Evolutionary conservation across 2,888 invertebrate species (phyloP), one percentile per base, ranked within the genome.

Genomic region (Anthophora plumipes): DNA sequence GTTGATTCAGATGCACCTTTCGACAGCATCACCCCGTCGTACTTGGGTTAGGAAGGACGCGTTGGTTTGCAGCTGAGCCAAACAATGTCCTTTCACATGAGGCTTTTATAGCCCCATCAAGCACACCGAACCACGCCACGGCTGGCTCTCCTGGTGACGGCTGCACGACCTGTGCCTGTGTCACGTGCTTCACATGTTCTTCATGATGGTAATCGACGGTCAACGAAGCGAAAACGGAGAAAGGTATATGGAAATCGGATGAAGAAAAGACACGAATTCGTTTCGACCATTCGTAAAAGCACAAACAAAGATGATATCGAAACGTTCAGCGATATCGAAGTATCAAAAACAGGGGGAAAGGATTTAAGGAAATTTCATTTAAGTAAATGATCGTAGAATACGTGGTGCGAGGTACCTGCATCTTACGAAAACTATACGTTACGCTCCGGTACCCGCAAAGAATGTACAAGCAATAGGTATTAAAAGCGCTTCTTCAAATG

Each of bases 81-180:
- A 93, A 93, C 92, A 93, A 92, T 93, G 91, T 91, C 89, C 87
- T 91, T 93, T 93, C 92, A 92, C 92, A 92, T 92, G 92, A 91
- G 85, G 92, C 92, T 92, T 92, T 92, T 92, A 92, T 88, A 89
- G 91, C 92, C 92, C 92, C 88, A 92, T 90, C 89, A 75, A 86
- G 81, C 80, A 83, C 83, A 80, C 82, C 78, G 75, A 31, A 31
- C 31, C 31, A 31, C 31, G 31, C 68, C 78, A 59, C 55, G 39
- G 70, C n/a, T 17, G 54, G 46, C 72, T 88, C 72, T 88, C 72
- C 79, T 77, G 76, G 75, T 83, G 72, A 83, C 82, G 77, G 50
- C 61, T 60, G 46, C 41, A 48, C 71, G 60, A 80, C 77, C 68
- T 69, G 68, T 11, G 17, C 68, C 4, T 31, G 68, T 31, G 70